Base-by-base conservation (phyloP, 2,113 vertebrate genomes). In the Platycercus adscitus region DNA sequence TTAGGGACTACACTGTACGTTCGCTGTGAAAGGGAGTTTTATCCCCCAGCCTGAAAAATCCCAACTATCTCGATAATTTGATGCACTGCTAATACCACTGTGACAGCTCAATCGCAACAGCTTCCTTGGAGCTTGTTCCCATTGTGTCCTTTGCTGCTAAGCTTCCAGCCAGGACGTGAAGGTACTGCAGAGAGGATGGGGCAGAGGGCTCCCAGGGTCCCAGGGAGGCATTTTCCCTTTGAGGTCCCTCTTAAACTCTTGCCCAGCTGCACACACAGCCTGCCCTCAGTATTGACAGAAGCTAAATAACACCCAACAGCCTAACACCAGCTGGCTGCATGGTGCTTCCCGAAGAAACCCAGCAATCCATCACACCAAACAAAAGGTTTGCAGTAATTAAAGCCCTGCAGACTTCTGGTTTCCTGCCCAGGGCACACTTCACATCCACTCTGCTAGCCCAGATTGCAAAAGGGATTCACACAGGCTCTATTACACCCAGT, bases 1-100 rank as follows among this genome's bases (percentile, higher is more conserved):
- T 75, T 29, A 78, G 2, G 64, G 79, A 5, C 79, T 37, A 10
- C 1, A 4, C 70, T 56, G 83, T 61, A 24, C 2, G 1, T 15
- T 3, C 65, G 82, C 80, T 52, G 88, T 88, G 94, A 95, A 91
- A 88, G 75, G 63, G 43, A 0, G 18, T 71, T 94, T 84, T 77
- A 83, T 71, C 76, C 88, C 53, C 77, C 37, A 8, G 96, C 77
- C 92, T 25, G 61, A 93, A 81, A 88, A 96, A 96, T 92, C 82
- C 88, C 77, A 94, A 21, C 31, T 71, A 90, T 94, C 88, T 24
- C 60, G 63, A 50, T 17, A 75, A 70, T 83, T 29, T 68, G 93
- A 80, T 2, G 79, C 72, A 65, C 49, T 70, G 91, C 88, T 73
- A 83, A 86, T 37, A 17, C 72, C 65, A 3, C 73, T 17, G 41